Evolutionary conservation across 2,797 vertebrate genomes (phyloP).

Genomic region (Anguilla marmorata): DNA sequence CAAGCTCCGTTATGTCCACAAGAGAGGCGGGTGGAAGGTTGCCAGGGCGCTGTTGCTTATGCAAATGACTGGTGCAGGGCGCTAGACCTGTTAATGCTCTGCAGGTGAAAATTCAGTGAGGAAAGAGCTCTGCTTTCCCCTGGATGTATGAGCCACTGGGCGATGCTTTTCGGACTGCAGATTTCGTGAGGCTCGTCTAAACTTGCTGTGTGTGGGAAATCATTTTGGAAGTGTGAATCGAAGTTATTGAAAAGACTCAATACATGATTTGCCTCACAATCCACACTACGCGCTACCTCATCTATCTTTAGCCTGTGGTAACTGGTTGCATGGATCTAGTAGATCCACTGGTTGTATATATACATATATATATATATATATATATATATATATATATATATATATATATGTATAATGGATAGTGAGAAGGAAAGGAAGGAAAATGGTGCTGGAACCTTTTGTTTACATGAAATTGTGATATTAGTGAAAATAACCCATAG

Average conservation of each 20-base stretch:
- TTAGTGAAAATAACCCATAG: too few species aligned
- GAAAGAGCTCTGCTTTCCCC: background rate
- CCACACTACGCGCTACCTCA: background rate
- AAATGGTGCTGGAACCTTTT: too few species aligned
- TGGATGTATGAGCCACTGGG: background rate
- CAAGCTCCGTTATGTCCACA: background rate
- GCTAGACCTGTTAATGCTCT: conserved; percentile 1
- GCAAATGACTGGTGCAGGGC: background rate
- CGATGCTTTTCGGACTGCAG: background rate
- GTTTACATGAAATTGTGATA: too few species aligned
- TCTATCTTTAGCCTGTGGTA: background rate
- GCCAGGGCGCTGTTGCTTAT: background rate
- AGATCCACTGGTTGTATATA: background rate
- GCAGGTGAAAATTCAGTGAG: conserved; percentile 4
- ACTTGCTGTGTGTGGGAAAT: background rate
- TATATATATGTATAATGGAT: too few species aligned
- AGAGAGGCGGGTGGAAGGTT: background rate
- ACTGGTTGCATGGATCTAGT: background rate
- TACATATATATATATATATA: too few species aligned
- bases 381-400: too few species aligned
- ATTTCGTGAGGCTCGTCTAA: background rate
- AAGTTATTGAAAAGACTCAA: background rate
- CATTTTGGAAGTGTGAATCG: background rate
- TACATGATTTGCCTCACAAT: background rate
- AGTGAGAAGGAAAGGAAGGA: too few species aligned